These are phyloP conservation scores for Microcebus ravelobensis DNA, from an alignment of 2,113 vertebrate species.

Conservation along the genomic window DNA sequence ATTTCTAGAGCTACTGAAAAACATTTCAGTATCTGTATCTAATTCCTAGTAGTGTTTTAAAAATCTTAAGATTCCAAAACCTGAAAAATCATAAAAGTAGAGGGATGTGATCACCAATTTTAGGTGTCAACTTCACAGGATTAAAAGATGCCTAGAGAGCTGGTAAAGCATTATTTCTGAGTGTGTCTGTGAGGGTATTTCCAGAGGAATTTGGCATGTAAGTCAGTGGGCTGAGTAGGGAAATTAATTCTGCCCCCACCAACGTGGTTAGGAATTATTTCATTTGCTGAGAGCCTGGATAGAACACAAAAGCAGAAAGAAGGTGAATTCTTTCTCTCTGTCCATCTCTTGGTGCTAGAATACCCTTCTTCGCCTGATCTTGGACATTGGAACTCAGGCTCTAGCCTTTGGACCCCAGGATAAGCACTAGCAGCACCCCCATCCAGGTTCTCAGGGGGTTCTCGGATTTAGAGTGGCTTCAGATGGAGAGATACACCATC, in stretches of 20 bases:
- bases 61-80: neutral
- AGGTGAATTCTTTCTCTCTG: neutral
- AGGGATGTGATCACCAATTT: neutral
- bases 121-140: neutral
- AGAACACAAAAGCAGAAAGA: neutral
- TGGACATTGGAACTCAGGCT: neutral
- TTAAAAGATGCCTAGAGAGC: neutral
- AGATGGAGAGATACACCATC: neutral
- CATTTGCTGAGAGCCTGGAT: fast-evolving
- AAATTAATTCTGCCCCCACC: neutral
- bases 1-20: slow-evolving; percentile 49
- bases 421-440: neutral
- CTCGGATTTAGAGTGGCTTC: too few species aligned
- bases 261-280: neutral
- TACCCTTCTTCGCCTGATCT: neutral
- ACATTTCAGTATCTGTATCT: neutral
- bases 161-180: neutral
- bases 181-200: neutral
- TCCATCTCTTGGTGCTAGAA: neutral
- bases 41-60: neutral
- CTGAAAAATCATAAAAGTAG: neutral
- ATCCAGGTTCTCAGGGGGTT: neutral
- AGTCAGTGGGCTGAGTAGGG: neutral
- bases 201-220: neutral
- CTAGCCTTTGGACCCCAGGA: neutral